Evolutionary conservation across 1,140 invertebrate species (phyloP).

Genomic region (Bacillus rossius): DNA sequence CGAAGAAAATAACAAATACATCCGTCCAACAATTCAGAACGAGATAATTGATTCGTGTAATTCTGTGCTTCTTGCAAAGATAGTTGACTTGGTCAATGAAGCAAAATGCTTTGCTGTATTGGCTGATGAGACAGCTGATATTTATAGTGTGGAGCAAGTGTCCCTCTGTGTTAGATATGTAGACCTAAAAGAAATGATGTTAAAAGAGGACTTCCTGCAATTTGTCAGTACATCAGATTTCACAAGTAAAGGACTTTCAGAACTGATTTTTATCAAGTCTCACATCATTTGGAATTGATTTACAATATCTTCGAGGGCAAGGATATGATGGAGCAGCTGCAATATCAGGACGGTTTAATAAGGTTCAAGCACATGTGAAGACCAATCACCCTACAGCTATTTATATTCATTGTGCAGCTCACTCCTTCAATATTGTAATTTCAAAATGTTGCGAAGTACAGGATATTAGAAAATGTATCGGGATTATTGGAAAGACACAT

Average conservation of each 20-base stretch:
- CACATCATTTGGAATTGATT: too few species aligned
- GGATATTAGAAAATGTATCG: constrained; percentile 13
- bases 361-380: constrained; percentile 32
- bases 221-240: constrained; percentile 18
- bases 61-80: constrained; percentile 19
- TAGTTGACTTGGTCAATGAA: constrained; percentile 23
- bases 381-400: constrained; percentile 25
- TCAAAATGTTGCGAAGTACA: constrained; percentile 5
- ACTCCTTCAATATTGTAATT: constrained; percentile 31
- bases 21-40: constrained; percentile 28
- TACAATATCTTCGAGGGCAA: constrained; percentile 26
- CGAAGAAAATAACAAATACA: constrained; percentile 24
- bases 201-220: constrained; percentile 31
- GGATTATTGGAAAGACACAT: constrained; percentile 15
- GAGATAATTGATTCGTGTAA: constrained; percentile 25
- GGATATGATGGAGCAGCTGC: constrained; percentile 30
- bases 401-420: constrained; percentile 32
- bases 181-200: constrained; percentile 21
- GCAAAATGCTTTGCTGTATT: constrained; percentile 22
- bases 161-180: constrained; percentile 29
- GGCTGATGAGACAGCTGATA: constrained; percentile 30
- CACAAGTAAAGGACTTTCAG: too few species aligned
- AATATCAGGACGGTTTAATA: constrained; percentile 29
- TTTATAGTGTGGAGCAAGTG: constrained; percentile 30
- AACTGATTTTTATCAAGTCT: too few species aligned